These are phyloP conservation scores for Adelognathus sp. DNA, from an alignment of 2,888 invertebrate genomes.

Conservation along the genomic window DNA sequence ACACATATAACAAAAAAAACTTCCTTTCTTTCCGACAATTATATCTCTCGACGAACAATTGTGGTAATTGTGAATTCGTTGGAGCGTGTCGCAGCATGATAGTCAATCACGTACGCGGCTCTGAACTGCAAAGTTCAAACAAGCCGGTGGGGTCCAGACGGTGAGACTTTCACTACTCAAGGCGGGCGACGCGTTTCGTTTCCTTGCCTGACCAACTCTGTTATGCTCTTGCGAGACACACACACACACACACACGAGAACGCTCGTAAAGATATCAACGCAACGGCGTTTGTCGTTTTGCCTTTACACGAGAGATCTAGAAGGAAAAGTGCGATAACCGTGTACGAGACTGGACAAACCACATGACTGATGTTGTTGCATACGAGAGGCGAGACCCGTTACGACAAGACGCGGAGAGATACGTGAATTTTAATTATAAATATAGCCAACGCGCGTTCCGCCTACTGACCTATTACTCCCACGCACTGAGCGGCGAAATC, in stretches of 20 bases:
- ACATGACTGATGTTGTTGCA: background rate
- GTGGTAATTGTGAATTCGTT: conserved; percentile 23
- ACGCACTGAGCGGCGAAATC: background rate
- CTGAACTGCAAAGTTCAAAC: conserved; percentile 70
- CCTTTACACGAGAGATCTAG: background rate
- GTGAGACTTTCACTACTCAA: conserved; percentile 74
- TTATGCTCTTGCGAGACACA: conserved; percentile 17
- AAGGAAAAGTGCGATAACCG: conserved; percentile 55
- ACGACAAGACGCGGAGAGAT: conserved; percentile 18
- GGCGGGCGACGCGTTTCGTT: conserved; percentile 64
- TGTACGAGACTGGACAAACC: conserved; percentile 31
- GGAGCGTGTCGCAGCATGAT: conserved; percentile 26
- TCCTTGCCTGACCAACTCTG: conserved; percentile 30
- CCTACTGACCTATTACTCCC: conserved; percentile 43
- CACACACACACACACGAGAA: too few species aligned
- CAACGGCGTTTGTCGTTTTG: background rate
- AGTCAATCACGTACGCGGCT: conserved; percentile 50
- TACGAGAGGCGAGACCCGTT: background rate
- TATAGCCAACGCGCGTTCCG: conserved; percentile 8
- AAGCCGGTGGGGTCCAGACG: conserved; percentile 49
- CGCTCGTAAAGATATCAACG: background rate
- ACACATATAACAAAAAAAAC: too few species aligned
- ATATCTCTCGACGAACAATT: background rate
- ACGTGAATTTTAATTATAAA: conserved; percentile 48
- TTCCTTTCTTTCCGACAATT: background rate